These are phyloP conservation scores for Oegoconia quadripuncta DNA, from an alignment of 2,888 invertebrate species.

Conservation along the genomic window DNA sequence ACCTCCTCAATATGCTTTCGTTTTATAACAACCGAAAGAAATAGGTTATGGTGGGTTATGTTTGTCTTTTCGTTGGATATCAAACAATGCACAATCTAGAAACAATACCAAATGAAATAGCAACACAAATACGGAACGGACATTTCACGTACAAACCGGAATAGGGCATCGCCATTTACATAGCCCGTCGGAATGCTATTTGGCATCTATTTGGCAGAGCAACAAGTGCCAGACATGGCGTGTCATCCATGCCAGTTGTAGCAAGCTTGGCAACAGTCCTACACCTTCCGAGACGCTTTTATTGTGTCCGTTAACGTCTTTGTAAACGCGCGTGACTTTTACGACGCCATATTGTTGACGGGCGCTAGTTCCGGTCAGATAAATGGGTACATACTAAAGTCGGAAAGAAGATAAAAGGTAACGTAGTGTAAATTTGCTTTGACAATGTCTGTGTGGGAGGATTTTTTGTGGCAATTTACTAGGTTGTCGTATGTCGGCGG, in stretches of 20 bases:
- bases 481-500: neutral
- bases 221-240: slow-evolving; percentile 41
- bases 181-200: slow-evolving; percentile 20
- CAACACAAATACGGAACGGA: neutral
- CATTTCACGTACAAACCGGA: neutral
- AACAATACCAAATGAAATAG: no score
- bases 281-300: slow-evolving; percentile 32
- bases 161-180: neutral
- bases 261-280: slow-evolving; percentile 14
- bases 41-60: no score
- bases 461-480: slow-evolving; percentile 1
- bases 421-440: slow-evolving; percentile 11
- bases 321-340: slow-evolving; percentile 50
- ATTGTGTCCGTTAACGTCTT: slow-evolving; percentile 47
- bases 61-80: no score
- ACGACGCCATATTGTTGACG: slow-evolving; percentile 45
- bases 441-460: slow-evolving; percentile 1
- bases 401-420: slow-evolving; percentile 12
- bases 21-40: no score
- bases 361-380: slow-evolving; percentile 43
- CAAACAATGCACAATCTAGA: no score
- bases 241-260: slow-evolving; percentile 33
- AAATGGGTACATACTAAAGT: slow-evolving; percentile 26
- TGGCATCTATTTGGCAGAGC: slow-evolving; percentile 31
- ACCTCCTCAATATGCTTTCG: no score